Conservation (phyloP, 2,888 invertebrate genomes). For the Octodonta nipae region DNA sequence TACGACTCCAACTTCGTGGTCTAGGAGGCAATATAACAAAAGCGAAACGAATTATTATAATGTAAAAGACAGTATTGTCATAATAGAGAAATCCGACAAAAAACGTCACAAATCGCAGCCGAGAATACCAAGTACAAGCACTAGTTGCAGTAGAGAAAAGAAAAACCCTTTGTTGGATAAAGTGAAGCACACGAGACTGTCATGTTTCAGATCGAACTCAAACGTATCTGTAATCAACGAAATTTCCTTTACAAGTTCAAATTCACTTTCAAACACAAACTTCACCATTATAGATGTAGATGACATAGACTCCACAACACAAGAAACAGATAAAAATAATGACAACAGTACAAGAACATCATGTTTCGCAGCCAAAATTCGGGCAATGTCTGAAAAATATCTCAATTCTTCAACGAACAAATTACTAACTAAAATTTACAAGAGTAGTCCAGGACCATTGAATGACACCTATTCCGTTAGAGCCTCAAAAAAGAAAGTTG, state of each 20-base stretch:
- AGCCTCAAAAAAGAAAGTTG: slow-evolving; percentile 27
- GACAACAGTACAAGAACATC: slow-evolving; percentile 35
- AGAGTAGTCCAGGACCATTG: slow-evolving; percentile 32
- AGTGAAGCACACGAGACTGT: slow-evolving; percentile 56
- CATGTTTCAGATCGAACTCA: slow-evolving; percentile 50
- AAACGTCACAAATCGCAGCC: slow-evolving; percentile 40
- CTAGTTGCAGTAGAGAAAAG: slow-evolving; percentile 46
- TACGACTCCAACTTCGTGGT: slow-evolving; percentile 50
- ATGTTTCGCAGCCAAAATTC: slow-evolving; percentile 54
- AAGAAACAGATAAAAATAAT: slow-evolving; percentile 11
- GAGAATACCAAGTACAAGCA: slow-evolving; percentile 34
- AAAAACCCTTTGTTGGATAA: slow-evolving; percentile 56
- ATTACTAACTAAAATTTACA: slow-evolving; percentile 55
- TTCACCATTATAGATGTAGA: slow-evolving; percentile 6
- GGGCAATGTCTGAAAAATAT: slow-evolving; percentile 61
- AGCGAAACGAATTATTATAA: slow-evolving; percentile 57
- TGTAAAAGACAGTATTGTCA: slow-evolving; percentile 47
- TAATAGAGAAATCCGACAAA: slow-evolving; percentile 45
- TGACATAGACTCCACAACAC: slow-evolving; percentile 4
- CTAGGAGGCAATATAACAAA: slow-evolving; percentile 46
- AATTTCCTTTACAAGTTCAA: slow-evolving; percentile 9
- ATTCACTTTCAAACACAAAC: slow-evolving; percentile 7
- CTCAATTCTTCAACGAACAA: slow-evolving; percentile 55
- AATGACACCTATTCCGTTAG: slow-evolving; percentile 12
- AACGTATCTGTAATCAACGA: slow-evolving; percentile 35